Percentiles rank a stretch among this genome's conserved stretches.
phyloP scores from a whole-genome alignment of 23 tunicate species.

The Botrylloides violaceus region DNA sequence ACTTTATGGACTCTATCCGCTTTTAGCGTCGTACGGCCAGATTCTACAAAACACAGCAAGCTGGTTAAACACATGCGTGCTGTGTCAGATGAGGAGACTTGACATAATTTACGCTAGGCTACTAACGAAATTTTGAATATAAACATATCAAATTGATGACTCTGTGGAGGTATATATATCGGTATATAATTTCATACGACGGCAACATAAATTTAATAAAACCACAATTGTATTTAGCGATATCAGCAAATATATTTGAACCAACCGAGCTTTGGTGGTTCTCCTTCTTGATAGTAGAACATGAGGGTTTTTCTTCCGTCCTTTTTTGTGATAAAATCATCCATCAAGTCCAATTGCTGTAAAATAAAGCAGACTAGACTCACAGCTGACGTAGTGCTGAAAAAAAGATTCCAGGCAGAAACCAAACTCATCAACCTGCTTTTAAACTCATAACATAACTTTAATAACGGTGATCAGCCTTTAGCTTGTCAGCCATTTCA shows the following conservation, averaged over 20 bases:
- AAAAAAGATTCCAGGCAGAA: too few relatives aligned
- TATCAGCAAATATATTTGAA: not conserved
- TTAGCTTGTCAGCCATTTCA: not conserved
- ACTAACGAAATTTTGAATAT: too few relatives aligned
- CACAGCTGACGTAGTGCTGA: not conserved
- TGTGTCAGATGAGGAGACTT: too few relatives aligned
- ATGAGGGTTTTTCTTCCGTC: slow-evolving; percentile 55
- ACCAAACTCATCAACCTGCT: too few relatives aligned
- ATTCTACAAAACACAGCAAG: too few relatives aligned
- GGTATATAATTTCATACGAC: too few relatives aligned
- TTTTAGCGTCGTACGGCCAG: slow-evolving; percentile 72
- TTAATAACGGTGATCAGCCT: too few relatives aligned
- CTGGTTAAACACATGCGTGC: too few relatives aligned
- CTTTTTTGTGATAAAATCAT: slow-evolving; percentile 46
- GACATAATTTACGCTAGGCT: too few relatives aligned
- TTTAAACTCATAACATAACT: not conserved
- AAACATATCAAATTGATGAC: too few relatives aligned
- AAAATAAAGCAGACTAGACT: not conserved
- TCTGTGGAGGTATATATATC: too few relatives aligned
- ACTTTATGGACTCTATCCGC: slow-evolving; percentile 72
- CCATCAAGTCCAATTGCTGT: slow-evolving; percentile 68
- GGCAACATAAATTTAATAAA: not conserved
- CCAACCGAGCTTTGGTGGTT: slow-evolving; percentile 83
- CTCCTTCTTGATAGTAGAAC: slow-evolving; percentile 84
- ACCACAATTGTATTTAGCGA: not conserved